Percentiles rank a stretch among this genome's conserved stretches.
These are phyloP conservation scores for Thera britannica DNA, from an alignment of 2,888 invertebrate species.

Conservation along the genomic window DNA sequence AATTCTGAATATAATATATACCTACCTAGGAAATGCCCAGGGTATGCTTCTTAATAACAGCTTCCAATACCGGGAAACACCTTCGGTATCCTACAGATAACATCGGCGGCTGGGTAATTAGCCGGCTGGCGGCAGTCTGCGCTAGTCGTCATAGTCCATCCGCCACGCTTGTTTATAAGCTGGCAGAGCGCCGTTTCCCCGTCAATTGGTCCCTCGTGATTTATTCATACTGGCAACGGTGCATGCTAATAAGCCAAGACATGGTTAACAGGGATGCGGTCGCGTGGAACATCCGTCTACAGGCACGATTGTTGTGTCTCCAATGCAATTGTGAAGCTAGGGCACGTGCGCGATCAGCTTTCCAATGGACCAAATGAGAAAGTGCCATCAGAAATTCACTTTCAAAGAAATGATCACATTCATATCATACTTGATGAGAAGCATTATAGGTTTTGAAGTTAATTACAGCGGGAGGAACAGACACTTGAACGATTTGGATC, in stretches of 20 bases:
- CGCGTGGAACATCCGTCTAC: slow-evolving; percentile 41
- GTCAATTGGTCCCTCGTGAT: slow-evolving; percentile 65
- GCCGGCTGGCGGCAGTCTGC: slow-evolving; percentile 55
- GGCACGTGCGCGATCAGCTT: slow-evolving; percentile 51
- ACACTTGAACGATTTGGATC: not conserved
- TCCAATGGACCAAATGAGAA: slow-evolving; percentile 42
- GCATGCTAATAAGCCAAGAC: slow-evolving; percentile 63
- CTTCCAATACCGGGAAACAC: slow-evolving; percentile 57
- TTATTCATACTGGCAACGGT: slow-evolving; percentile 59
- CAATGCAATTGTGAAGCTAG: slow-evolving; percentile 44
- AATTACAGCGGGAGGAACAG: not conserved
- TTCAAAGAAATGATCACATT: slow-evolving; percentile 15
- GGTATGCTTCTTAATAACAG: slow-evolving; percentile 19
- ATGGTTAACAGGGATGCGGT: slow-evolving; percentile 38
- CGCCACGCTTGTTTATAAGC: slow-evolving; percentile 63
- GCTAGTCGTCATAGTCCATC: slow-evolving; percentile 55
- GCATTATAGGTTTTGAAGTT: not conserved
- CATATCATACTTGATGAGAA: not conserved
- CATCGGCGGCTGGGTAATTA: slow-evolving; percentile 51
- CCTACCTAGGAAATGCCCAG: not conserved
- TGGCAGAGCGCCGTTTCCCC: slow-evolving; percentile 61
- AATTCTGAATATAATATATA: too few relatives aligned
- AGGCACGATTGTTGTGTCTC: slow-evolving; percentile 32
- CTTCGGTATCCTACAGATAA: slow-evolving; percentile 53
- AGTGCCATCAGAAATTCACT: slow-evolving; percentile 26